phyloP scores from a whole-genome alignment of 1,140 invertebrate genomes.

The Sycophaga agraensis region DNA sequence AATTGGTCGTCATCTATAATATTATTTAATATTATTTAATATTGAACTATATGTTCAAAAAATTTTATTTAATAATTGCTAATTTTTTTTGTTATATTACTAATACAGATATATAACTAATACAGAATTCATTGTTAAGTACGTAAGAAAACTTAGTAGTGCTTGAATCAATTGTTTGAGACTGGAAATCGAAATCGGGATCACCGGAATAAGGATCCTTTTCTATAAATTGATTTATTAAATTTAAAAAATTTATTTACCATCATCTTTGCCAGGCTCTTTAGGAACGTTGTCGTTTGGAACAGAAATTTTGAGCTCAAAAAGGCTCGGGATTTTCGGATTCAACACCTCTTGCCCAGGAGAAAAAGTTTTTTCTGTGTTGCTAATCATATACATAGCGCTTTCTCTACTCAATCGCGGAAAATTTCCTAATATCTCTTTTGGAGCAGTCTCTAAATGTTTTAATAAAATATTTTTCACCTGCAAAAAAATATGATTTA shows the following conservation, averaged over 20 bases:
- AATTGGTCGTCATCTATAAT: slow-evolving; percentile 28
- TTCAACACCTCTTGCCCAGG: slow-evolving; percentile 49
- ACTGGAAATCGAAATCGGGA: too few relatives aligned
- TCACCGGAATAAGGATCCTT: too few relatives aligned
- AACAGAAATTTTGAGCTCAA: slow-evolving; percentile 47
- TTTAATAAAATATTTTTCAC: slow-evolving; percentile 61
- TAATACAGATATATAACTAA: too few relatives aligned
- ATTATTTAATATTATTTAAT: neutral
- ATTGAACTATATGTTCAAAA: too few relatives aligned
- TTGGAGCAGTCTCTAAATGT: slow-evolving; percentile 86
- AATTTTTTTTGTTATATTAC: too few relatives aligned
- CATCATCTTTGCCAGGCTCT: slow-evolving; percentile 47
- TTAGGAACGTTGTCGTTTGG: slow-evolving; percentile 35
- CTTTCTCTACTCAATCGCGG: slow-evolving; percentile 76
- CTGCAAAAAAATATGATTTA: slow-evolving; percentile 30
- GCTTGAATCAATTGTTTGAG: too few relatives aligned
- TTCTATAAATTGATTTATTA: too few relatives aligned
- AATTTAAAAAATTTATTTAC: too few relatives aligned
- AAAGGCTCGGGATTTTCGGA: slow-evolving; percentile 54
- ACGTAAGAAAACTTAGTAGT: too few relatives aligned
- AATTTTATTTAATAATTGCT: too few relatives aligned
- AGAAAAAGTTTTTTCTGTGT: slow-evolving; percentile 67
- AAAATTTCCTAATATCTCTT: slow-evolving; percentile 86
- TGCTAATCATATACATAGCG: slow-evolving; percentile 71
- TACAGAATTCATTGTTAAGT: too few relatives aligned